Percentiles rank a stretch among this genome's conserved stretches.
Conservation (phyloP, 1,140 invertebrate species). For the Luehdorfia chinensis region DNA sequence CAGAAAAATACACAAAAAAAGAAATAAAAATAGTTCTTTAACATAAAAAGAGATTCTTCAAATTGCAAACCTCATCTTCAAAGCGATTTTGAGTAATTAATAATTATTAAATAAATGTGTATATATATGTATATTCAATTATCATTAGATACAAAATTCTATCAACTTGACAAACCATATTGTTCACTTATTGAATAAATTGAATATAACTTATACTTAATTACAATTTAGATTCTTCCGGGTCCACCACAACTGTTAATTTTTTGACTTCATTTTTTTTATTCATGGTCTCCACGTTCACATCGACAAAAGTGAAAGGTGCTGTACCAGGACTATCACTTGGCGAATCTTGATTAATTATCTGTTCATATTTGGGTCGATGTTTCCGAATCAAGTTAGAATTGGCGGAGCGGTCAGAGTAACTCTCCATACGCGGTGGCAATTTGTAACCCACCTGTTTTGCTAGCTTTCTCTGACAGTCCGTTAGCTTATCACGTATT, state of each 20-base stretch:
- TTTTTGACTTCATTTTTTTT: conserved; percentile 29
- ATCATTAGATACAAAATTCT: too few species aligned
- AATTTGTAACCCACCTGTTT: conserved; percentile 56
- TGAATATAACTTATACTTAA: too few species aligned
- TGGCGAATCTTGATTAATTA: conserved; percentile 51
- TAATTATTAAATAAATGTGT: too few species aligned
- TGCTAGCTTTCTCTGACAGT: conserved; percentile 61
- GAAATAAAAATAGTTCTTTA: too few species aligned
- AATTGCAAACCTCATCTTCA: conserved; percentile 9
- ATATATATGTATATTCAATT: too few species aligned
- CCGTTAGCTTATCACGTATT: conserved; percentile 66
- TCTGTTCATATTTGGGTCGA: conserved; percentile 51
- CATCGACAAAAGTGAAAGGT: conserved; percentile 57
- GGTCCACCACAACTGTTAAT: conserved; percentile 31
- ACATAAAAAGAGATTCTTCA: conserved; percentile 15
- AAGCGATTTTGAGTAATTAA: conserved; percentile 1
- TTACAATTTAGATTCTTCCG: conserved; percentile 62
- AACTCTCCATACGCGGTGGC: conserved; percentile 41
- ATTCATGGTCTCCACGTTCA: conserved; percentile 39
- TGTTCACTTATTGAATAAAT: too few species aligned
- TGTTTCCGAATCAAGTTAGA: conserved; percentile 40
- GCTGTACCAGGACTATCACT: conserved; percentile 37
- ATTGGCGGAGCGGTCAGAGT: conserved; percentile 30
- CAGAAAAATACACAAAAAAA: too few species aligned
- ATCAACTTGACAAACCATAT: too few species aligned